Evolutionary conservation across 2,113 vertebrate species (phyloP), one percentile per base, ranked within the genome.

Genomic region (Microcebus lehilahytsara): DNA sequence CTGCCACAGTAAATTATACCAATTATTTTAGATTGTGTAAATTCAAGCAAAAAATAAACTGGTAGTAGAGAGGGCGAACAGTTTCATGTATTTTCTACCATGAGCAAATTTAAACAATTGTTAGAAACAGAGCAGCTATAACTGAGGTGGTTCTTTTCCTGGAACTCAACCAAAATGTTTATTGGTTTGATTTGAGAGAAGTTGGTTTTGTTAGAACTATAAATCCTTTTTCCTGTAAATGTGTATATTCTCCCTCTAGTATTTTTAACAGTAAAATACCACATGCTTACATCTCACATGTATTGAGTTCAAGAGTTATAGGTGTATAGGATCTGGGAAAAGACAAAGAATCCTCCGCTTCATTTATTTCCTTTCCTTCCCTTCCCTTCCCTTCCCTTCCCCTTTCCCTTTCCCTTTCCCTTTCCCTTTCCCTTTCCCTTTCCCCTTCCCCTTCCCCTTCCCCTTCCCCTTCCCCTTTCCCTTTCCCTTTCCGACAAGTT

Each of bases 191-290:
- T 90, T 96, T 94, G 85, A 83, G 96, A 96, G 27, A 37, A 34
- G 49, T 83, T 93, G 23, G 32, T 96, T 93, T 96, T 96, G 71
- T 96, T 91, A 84, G 83, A 92, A 67, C 34, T 87, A n/a, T 66
- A 71, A 87, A 88, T 9, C 1, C 64, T 78, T 91, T 86, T 46
- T 9, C 75, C 67, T 91, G 8, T 94, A 60, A 94, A 78, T 92
- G 72, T 95, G 8, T 94, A 46, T 49, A 86, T 49, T 79, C 23
- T 96, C 22, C 2, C 34, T 77, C 23, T 93, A 75, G 80, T 95
- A 69, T 19, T 83, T 96, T 72, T 89, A 89, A 85, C 60, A 96
- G 1, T 71, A 12, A 74, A 89, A 81, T 67, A 62, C 42, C 23
- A 17, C 66, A 58, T 79, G 40, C 30, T 79, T 88, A 69, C 23